A percentile compares a stretch with the other conserved stretches of the same genome.
These are phyloP conservation scores for Drosophila paulistorum DNA, from an alignment of 1,140 invertebrate genomes.

Conservation along the genomic window DNA sequence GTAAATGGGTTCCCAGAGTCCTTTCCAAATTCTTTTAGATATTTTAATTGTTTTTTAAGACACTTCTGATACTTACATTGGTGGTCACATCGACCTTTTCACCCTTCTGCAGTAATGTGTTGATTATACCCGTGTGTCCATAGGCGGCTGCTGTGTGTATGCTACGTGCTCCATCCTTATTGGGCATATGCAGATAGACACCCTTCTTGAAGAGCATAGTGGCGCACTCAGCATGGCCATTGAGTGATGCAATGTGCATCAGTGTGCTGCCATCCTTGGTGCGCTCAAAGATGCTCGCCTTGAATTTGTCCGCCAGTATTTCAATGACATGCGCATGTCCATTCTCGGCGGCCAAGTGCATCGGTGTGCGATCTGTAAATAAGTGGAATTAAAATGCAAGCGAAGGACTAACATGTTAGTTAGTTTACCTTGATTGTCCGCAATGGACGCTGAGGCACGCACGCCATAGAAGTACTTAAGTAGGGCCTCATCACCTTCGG, in stretches of 20 bases:
- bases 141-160: conserved; percentile 96
- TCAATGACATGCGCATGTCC: conserved; percentile 98
- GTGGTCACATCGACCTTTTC: conserved; percentile 97
- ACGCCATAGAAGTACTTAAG: conserved; percentile 98
- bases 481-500: conserved; percentile 95
- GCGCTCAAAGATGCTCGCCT: conserved; percentile 96
- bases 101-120: conserved; percentile 96
- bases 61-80: conserved; percentile 88
- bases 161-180: conserved; percentile 96
- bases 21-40: too few species aligned
- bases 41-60: too few species aligned
- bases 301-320: conserved; percentile 98
- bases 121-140: conserved; percentile 98
- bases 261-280: conserved; percentile 98
- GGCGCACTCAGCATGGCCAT: conserved; percentile 99
- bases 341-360: conserved; percentile 98
- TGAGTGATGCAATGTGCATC: conserved; percentile 98
- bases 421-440: conserved; percentile 91
- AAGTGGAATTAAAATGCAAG: too few species aligned
- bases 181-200: conserved; percentile 99
- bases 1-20: too few species aligned
- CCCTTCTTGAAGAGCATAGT: conserved; percentile 99
- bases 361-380: conserved; percentile 93
- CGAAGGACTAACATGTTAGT: not conserved
- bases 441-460: conserved; percentile 95